Base-by-base conservation (phyloP, 2,888 invertebrate genomes). In the Gibbula magus region DNA sequence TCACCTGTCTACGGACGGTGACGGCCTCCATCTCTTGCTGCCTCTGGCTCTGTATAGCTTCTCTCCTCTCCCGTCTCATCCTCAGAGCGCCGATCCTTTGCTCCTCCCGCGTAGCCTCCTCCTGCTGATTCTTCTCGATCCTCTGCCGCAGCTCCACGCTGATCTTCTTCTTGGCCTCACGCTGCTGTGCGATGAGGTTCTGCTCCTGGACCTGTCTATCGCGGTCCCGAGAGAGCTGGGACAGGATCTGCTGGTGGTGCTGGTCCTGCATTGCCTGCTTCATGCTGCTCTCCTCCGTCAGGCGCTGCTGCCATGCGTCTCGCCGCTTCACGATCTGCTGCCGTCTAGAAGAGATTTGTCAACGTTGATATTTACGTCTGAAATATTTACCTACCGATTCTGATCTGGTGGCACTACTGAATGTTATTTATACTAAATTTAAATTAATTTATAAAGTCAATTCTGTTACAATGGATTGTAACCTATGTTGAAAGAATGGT, bases 181-280 rank as follows among this genome's bases (percentile, higher is more conserved):
- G 79, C 0, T 88, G 84, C 67, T 85, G 81, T 16, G 86, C 82
- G 8, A 91, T 86, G 61, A 84, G 85, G 22, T 83, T 61, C 51
- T 87, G 86, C 79, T 90, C 89, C 76, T 88, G 79, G 10, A 80
- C 22, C 56, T 89, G 89, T 16, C 89, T 83, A 20, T 88, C 86
- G 8, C 84, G 84, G 35, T 90, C 90, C 22, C 84, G 79, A 8
- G 84, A 82, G 52, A 91, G 84, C 80, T 90, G 90, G 5, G 84
- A 87, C 77, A 86, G 67, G n/a, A 90, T 82, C 54, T 87, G 80
- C 54, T 90, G 89, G 10, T 88, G 80, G 75, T 89, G 90, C 22
- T 88, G 86, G 74, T 90, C 90, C 75, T 89, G 82, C 88, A 89
- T 89, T 7, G 88, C 66, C 1, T 82, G 85, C 75, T 87, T 85